A percentile compares a stretch with the other conserved stretches of the same genome.
phyloP scores from a whole-genome alignment of 2,797 vertebrate species.

The Sebastes cheni region DNA sequence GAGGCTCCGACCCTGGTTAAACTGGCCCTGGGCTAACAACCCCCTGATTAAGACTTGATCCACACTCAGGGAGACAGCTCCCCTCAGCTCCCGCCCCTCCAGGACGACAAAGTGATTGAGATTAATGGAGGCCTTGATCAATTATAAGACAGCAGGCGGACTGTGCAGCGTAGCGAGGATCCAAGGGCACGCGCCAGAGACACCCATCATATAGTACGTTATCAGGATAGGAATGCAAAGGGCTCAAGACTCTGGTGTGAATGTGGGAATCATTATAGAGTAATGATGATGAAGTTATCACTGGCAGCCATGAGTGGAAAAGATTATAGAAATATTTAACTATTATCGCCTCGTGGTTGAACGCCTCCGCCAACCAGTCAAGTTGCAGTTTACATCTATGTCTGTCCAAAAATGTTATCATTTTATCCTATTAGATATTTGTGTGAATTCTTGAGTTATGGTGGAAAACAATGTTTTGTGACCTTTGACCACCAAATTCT shows the following conservation, averaged over 20 bases:
- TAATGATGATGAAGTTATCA: background rate
- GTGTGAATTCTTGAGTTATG: no score
- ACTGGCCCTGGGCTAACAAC: slow-evolving; percentile 62
- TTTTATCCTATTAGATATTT: no score
- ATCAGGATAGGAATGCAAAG: slow-evolving; percentile 13
- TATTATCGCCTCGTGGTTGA: no score
- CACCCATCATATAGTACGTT: slow-evolving; percentile 54
- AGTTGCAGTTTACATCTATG: no score
- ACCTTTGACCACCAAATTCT: no score
- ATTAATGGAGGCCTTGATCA: slow-evolving; percentile 75
- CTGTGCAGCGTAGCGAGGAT: slow-evolving; percentile 36
- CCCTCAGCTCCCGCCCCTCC: slow-evolving; percentile 51
- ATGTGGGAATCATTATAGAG: background rate
- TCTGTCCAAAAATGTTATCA: no score
- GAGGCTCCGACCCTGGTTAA: slow-evolving; percentile 19
- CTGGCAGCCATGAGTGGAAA: background rate
- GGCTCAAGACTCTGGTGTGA: background rate
- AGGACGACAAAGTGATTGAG: slow-evolving; percentile 64
- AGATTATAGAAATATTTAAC: background rate
- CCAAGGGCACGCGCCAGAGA: slow-evolving; percentile 45
- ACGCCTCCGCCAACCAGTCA: no score
- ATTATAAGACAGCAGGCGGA: slow-evolving; percentile 55
- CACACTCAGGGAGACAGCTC: slow-evolving; percentile 58
- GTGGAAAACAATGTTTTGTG: no score
- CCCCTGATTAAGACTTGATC: slow-evolving; percentile 75